These are phyloP conservation scores for Dunckerocampus dactyliophorus DNA, from an alignment of 2,113 vertebrate species.

Conservation along the genomic window DNA sequence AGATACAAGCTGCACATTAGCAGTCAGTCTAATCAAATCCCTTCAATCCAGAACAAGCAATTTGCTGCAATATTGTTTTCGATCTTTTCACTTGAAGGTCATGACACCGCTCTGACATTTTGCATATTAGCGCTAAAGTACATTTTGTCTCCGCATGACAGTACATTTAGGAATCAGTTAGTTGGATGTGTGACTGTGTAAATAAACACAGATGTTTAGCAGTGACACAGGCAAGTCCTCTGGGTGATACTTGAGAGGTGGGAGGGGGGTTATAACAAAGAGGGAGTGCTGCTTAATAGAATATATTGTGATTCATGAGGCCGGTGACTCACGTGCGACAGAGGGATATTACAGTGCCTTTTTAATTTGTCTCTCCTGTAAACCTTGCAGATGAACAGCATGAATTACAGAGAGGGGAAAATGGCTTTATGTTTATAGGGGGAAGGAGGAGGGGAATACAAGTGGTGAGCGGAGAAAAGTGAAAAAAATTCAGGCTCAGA, in stretches of 20 bases:
- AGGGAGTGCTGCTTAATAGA: constrained; percentile 66
- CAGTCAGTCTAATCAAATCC: constrained; percentile 24
- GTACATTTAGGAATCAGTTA: constrained; percentile 69
- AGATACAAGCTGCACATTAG: constrained; percentile 26
- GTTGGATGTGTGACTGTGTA: constrained; percentile 73
- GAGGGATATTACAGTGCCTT: constrained; percentile 70
- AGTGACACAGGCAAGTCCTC: constrained; percentile 58
- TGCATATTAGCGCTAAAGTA: constrained; percentile 67
- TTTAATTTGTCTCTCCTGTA: constrained; percentile 74
- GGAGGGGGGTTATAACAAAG: constrained; percentile 52
- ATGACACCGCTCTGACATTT: constrained; percentile 55
- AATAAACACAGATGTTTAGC: constrained; percentile 75
- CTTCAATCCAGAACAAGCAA: constrained; percentile 40
- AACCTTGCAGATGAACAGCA: constrained; percentile 62
- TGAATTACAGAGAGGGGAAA: constrained; percentile 72
- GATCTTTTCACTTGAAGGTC: constrained; percentile 46
- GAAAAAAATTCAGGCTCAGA: constrained; percentile 70
- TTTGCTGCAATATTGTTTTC: constrained; percentile 51
- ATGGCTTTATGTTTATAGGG: constrained; percentile 22
- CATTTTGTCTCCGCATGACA: constrained; percentile 43
- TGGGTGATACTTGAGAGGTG: constrained; percentile 37
- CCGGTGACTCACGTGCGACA: constrained; percentile 69
- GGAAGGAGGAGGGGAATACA: neutral
- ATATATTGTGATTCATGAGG: constrained; percentile 79
- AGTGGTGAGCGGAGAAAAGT: constrained; percentile 35